phyloP scores from a whole-genome alignment of 2,888 invertebrate species.

The Rhogogaster chlorosoma region DNA sequence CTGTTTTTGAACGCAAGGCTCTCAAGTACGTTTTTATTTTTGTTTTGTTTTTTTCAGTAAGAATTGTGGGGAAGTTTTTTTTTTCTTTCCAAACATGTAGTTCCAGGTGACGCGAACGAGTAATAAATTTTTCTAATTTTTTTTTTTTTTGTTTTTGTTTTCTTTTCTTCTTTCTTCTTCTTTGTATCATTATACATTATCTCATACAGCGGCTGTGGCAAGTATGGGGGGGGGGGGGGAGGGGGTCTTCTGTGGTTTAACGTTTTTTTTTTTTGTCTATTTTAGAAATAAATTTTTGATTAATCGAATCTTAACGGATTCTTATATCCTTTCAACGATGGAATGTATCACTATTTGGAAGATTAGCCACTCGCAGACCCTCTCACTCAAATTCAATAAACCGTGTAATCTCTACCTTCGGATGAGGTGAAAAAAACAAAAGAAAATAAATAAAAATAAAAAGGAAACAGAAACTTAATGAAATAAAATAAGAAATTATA shows the following conservation, averaged over 20 bases:
- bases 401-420: neutral
- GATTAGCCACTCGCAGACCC: constrained; percentile 56
- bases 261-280: neutral
- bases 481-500: neutral
- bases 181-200: constrained; percentile 51
- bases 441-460: neutral
- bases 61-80: neutral
- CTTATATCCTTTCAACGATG: constrained; percentile 67
- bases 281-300: constrained; percentile 33
- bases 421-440: neutral
- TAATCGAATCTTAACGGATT: constrained; percentile 30
- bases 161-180: too few species aligned
- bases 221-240: neutral
- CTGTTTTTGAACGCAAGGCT: neutral
- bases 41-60: constrained; percentile 41
- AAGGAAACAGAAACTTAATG: neutral
- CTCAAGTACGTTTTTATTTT: neutral
- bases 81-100: neutral
- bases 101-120: neutral
- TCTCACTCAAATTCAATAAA: constrained; percentile 28
- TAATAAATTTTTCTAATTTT: constrained; percentile 14
- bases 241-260: neutral
- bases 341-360: constrained; percentile 73
- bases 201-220: constrained; percentile 50
- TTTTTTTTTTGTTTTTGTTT: constrained; percentile 40